Percentiles rank a stretch among this genome's conserved stretches.
Evolutionary conservation across 2,888 invertebrate genomes (phyloP).

Genomic region (Ryuthela nishihirai): DNA sequence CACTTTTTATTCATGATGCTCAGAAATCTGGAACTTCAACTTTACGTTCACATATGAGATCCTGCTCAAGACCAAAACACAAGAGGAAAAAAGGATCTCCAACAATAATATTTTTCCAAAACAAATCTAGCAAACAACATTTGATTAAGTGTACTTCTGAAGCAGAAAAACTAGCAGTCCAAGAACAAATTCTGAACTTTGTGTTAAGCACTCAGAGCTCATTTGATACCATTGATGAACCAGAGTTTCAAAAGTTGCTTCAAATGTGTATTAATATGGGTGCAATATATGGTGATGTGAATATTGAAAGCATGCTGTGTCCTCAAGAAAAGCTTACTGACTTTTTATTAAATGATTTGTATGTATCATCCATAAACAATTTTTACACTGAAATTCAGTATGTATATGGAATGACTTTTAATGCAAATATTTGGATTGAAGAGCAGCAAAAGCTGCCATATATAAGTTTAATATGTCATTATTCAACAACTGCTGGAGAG

Average conservation of each 20-base stretch:
- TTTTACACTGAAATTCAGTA: constrained; percentile 34
- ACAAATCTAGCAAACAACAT: constrained; percentile 7
- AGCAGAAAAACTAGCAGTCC: constrained; percentile 17
- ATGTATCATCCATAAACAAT: constrained; percentile 17
- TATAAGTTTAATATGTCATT: constrained; percentile 17
- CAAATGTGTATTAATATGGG: constrained; percentile 30
- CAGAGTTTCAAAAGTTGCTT: constrained; percentile 31
- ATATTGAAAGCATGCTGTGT: constrained; percentile 26
- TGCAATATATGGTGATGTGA: constrained; percentile 32
- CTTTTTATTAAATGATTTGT: constrained; percentile 25
- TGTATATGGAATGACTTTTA: constrained; percentile 26
- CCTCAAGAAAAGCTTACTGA: constrained; percentile 21
- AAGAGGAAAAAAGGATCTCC: constrained; percentile 20
- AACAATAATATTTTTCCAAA: constrained; percentile 31
- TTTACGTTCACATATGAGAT: constrained; percentile 25
- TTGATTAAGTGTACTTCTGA: constrained; percentile 6
- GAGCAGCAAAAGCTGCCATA: constrained; percentile 17
- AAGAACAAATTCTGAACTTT: constrained; percentile 26
- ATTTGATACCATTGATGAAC: constrained; percentile 14
- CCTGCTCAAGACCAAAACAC: constrained; percentile 23
- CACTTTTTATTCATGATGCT: constrained; percentile 28
- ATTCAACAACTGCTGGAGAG: constrained; percentile 2
- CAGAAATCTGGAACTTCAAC: constrained; percentile 30
- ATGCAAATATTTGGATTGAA: constrained; percentile 22
- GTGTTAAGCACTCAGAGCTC: constrained; percentile 24